Percentiles rank a stretch among this genome's conserved stretches.
Evolutionary conservation across 2,888 invertebrate species (phyloP).

Genomic region (Petrophora chlorosata): DNA sequence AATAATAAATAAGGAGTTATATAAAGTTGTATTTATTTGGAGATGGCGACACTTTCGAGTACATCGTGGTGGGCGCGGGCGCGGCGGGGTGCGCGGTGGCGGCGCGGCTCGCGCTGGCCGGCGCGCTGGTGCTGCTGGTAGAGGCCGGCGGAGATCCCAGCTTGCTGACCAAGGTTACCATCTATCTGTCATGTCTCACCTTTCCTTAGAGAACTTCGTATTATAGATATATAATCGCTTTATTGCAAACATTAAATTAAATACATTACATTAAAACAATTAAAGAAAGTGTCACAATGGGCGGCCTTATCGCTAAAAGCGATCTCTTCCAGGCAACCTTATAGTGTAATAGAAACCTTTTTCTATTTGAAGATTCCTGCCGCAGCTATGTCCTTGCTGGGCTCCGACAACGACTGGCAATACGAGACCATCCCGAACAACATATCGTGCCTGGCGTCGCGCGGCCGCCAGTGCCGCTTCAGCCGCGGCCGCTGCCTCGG

Average conservation of each 20-base stretch:
- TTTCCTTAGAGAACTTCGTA: too few species aligned
- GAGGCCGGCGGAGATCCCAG: conserved; percentile 61
- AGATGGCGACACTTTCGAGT: conserved; percentile 69
- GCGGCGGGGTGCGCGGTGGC: conserved; percentile 58
- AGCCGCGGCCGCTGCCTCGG: conserved; percentile 65
- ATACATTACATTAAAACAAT: too few species aligned
- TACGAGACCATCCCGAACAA: conserved; percentile 58
- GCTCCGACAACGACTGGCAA: conserved; percentile 55
- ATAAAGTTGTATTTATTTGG: not conserved
- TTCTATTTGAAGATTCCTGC: too few species aligned
- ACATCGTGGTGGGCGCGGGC: conserved; percentile 79
- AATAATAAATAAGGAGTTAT: too few species aligned
- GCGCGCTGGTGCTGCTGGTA: conserved; percentile 51
- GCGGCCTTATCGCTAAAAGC: too few species aligned
- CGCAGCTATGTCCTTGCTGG: conserved; percentile 42
- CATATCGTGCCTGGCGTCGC: conserved; percentile 56
- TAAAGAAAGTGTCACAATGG: too few species aligned
- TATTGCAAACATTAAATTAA: too few species aligned
- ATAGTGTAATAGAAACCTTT: too few species aligned
- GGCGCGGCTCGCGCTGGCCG: conserved; percentile 56
- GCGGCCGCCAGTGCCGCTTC: conserved; percentile 49
- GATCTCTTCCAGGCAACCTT: too few species aligned
- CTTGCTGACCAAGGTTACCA: conserved; percentile 43
- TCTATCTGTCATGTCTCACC: conserved; percentile 33
- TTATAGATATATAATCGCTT: too few species aligned